Evolutionary conservation across 2,113 vertebrate species (phyloP).

Genomic region (Galeopterus variegatus): DNA sequence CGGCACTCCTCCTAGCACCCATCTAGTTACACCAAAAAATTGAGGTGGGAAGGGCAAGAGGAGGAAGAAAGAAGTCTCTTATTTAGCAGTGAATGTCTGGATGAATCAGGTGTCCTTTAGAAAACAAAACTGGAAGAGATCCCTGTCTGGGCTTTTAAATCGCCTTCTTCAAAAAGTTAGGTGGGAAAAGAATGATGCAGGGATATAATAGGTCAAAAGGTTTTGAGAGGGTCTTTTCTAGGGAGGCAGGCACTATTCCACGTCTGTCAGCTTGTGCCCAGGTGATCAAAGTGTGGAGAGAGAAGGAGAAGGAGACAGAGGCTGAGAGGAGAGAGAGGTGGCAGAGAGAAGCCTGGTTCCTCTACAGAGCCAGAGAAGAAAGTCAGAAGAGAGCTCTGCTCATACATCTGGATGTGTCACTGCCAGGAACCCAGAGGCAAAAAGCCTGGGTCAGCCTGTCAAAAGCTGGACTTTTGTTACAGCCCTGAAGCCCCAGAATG

Average conservation of each 20-base stretch:
- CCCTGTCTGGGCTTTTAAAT: not conserved
- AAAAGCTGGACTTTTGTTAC: not conserved
- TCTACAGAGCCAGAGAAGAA: not conserved
- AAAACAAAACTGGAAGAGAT: not conserved
- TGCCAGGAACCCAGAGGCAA: not conserved
- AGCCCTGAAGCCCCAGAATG: not conserved
- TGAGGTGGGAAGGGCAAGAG: not conserved
- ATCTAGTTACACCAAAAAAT: not conserved
- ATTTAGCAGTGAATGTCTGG: not conserved
- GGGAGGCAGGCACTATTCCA: not conserved
- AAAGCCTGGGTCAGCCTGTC: not conserved
- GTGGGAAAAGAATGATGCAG: not conserved
- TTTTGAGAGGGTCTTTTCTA: not conserved
- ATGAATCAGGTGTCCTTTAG: constrained; percentile 14
- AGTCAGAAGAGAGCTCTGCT: not conserved
- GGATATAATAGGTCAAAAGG: not conserved
- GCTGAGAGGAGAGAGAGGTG: not conserved
- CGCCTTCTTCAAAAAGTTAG: not conserved
- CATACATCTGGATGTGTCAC: not conserved
- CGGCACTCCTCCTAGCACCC: not conserved
- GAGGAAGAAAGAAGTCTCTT: constrained; percentile 49
- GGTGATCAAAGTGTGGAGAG: not conserved
- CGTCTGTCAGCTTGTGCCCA: not conserved
- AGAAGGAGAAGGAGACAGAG: not conserved
- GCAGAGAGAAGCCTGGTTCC: not conserved